Conservation (phyloP, 2,797 vertebrate genomes). For the Cryptoblepharus egeriae region DNA sequence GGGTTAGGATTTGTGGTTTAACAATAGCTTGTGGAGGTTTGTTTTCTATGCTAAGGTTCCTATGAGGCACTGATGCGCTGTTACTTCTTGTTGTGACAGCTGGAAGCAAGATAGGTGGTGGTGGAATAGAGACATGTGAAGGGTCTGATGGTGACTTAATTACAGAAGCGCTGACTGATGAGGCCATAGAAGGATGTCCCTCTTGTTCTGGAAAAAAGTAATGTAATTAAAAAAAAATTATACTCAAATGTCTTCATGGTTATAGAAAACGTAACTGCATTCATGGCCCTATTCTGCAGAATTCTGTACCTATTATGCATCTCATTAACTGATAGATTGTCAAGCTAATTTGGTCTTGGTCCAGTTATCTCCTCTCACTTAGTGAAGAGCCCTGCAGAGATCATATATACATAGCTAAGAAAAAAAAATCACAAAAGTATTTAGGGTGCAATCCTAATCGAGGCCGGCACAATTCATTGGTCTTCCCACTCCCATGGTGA, state of each 20-base stretch:
- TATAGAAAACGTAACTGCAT: slow-evolving; percentile 27
- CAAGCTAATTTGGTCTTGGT: not conserved
- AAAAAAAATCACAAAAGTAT: too few species aligned
- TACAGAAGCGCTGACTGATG: slow-evolving; percentile 83
- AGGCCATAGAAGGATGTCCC: slow-evolving; percentile 77
- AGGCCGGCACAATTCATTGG: too few species aligned
- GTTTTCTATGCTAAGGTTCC: slow-evolving; percentile 80
- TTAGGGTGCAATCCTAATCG: not conserved
- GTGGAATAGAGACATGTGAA: slow-evolving; percentile 78
- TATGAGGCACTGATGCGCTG: slow-evolving; percentile 78
- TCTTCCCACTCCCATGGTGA: too few species aligned
- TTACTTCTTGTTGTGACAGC: slow-evolving; percentile 82
- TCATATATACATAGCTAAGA: not conserved
- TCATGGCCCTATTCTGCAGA: not conserved
- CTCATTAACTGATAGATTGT: slow-evolving; percentile 1
- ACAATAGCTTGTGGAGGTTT: slow-evolving; percentile 86
- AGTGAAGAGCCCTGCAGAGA: not conserved
- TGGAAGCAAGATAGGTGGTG: slow-evolving; percentile 79
- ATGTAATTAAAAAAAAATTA: slow-evolving; percentile 36
- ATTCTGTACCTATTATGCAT: not conserved
- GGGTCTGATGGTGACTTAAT: slow-evolving; percentile 82
- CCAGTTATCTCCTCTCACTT: not conserved
- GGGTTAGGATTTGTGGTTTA: slow-evolving; percentile 91
- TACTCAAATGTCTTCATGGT: slow-evolving; percentile 16
- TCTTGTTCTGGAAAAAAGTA: slow-evolving; percentile 74